Base-by-base conservation (phyloP, 2,797 vertebrate species). In the Sebastes minor region DNA sequence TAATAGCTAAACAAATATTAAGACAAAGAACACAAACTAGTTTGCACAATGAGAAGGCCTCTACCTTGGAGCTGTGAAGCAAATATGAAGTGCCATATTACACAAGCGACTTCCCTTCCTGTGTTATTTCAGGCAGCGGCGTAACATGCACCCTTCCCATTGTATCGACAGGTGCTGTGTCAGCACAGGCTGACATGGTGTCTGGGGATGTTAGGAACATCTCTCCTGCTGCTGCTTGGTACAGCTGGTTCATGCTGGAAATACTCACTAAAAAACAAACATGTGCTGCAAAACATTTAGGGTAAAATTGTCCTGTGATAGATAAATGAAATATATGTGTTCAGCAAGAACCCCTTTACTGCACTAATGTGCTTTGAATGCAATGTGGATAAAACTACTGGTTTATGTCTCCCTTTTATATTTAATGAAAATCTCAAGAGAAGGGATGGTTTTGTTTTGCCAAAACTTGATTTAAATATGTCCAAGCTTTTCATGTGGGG, bases 101-200 rank as follows among this genome's bases (percentile, higher is more conserved):
- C 16, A 53, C 67, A 63, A 71, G 64, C 55, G 38, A 79, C 25
- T 52, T 84, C 12, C 8, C 53, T 71, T 71, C 20, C 18, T 49
- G 32, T 49, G 22, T 81, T 66, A 33, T 69, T 59, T 74, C 8
- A 71, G 64, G 63, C 46, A 38, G 68, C 35, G 62, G 13, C 10
- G 12, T 63, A 70, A 60, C 67, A 46, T 59, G 55, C 8, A 3
- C 33, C 64, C 27, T 70, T 56, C 32, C 18, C 11, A 49, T 79
- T 52, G 28, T 13, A 30, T 64, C 4, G 27, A 46, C 56, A 68
- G 53, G 42, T 65, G 81, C 71, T 78, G 70, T 13, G 65, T 83
- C 75, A 74, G 82, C 84, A 72, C 55, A 71, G 25, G 56, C 46
- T 80, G 57, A 66, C 72, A 28, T 20, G 62, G 57, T 74, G 57